Percentiles rank a stretch among this genome's conserved stretches.
Evolutionary conservation across 2,113 vertebrate species (phyloP).

Genomic region (Vimba vimba): DNA sequence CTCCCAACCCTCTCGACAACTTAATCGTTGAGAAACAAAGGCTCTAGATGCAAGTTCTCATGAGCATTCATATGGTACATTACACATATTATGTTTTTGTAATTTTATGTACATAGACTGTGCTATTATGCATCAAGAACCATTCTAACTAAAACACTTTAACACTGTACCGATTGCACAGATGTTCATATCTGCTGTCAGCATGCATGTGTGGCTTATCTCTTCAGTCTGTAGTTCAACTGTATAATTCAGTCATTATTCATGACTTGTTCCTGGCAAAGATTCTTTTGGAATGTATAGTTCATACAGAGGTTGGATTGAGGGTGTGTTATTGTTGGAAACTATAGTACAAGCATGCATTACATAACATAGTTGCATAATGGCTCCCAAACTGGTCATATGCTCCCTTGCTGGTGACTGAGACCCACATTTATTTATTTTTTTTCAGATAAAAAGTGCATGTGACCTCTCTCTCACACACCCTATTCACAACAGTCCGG

Average conservation of each 20-base stretch:
- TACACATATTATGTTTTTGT: neutral
- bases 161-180: neutral
- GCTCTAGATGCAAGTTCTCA: neutral
- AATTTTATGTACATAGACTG: neutral
- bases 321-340: neutral
- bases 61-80: neutral
- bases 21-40: neutral
- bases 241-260: neutral
- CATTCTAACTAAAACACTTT: neutral
- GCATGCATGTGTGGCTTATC: neutral
- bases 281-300: neutral
- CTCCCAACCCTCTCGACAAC: too few species aligned
- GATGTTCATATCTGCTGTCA: neutral
- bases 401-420: neutral
- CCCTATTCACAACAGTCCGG: neutral
- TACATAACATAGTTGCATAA: constrained; percentile 1
- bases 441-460: neutral
- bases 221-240: neutral
- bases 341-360: neutral
- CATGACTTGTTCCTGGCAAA: neutral
- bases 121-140: neutral
- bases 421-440: neutral
- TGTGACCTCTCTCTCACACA: neutral
- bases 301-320: neutral
- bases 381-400: neutral